Evolutionary conservation across 2,888 invertebrate species (phyloP), one percentile per base, ranked within the genome.

Genomic region (Leistus spinibarbis): DNA sequence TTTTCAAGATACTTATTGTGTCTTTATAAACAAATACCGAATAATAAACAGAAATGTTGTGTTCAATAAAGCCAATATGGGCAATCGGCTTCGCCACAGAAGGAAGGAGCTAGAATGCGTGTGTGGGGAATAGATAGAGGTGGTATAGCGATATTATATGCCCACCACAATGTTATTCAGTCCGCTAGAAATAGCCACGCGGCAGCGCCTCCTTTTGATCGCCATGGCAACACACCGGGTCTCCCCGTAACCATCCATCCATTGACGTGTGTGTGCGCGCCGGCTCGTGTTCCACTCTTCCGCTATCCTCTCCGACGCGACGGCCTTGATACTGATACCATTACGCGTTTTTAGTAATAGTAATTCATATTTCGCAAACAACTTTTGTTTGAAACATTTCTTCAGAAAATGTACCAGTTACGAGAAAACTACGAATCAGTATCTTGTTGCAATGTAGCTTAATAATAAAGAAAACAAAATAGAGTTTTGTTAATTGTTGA

Each of bases 191-290:
- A 64, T 64, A 64, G 64, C 64, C 27, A 60, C 17, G 22, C 60
- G 20, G 60, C 20, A 23, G 64, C 17, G 16, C 24, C 64, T 40
- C 40, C 40, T 10, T 40, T 7, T n/a, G 23, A 23, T 24, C 27
- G 24, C 64, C 64, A 64, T 64, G 23, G 64, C 64, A 64, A 64
- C 64, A 27, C 24, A 64, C 64, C 64, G 64, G 64, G 64, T 23
- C 60, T 22, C 60, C 40, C 13, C 40, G 40, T 40, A 40, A 10
- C 40, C 40, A 40, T 40, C 40, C 40, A 24, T 24, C 24, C 24
- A 40, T 40, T 40, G 40, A 40, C 40, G 40, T 40, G 40, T 40
- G 40, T 40, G 40, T 40, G 40, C 13, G 40, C 40, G 40, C 40
- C 40, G 7, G 40, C 40, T 40, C 40, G 7, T 40, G 10, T 13